Evolutionary conservation across 1,140 invertebrate genomes (phyloP).

Genomic region (Drosophila ohnishii): DNA sequence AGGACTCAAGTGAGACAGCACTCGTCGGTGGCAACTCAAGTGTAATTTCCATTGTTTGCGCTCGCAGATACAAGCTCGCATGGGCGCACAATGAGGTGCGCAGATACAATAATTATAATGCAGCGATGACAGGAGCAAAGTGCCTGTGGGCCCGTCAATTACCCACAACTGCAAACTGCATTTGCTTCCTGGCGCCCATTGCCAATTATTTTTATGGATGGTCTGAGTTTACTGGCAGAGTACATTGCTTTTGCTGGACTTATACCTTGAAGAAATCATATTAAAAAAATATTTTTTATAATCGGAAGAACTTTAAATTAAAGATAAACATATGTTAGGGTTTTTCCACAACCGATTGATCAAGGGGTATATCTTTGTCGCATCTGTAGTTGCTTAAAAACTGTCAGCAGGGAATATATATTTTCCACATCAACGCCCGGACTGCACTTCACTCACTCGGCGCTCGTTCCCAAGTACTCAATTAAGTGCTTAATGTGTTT

Average conservation of each 20-base stretch:
- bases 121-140: constrained; percentile 18
- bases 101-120: constrained; percentile 56
- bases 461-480: constrained; percentile 50
- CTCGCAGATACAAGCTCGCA: constrained; percentile 36
- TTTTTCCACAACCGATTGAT: background rate
- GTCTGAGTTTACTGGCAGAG: background rate
- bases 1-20: constrained; percentile 61
- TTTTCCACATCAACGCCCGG: constrained; percentile 17
- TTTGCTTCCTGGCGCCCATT: background rate
- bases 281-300: background rate
- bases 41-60: constrained; percentile 74
- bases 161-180: constrained; percentile 33
- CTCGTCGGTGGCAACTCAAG: constrained; percentile 63
- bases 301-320: background rate
- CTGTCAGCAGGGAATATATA: constrained; percentile 16
- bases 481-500: constrained; percentile 77
- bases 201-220: background rate
- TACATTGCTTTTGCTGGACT: background rate
- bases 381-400: background rate
- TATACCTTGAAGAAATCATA: background rate
- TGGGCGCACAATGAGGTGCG: constrained; percentile 7
- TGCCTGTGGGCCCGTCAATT: constrained; percentile 40
- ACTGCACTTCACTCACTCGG: constrained; percentile 9
- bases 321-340: background rate
- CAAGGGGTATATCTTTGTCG: background rate